Base-by-base conservation (phyloP, 2,797 vertebrate species). In the Ispidina lecontei region DNA sequence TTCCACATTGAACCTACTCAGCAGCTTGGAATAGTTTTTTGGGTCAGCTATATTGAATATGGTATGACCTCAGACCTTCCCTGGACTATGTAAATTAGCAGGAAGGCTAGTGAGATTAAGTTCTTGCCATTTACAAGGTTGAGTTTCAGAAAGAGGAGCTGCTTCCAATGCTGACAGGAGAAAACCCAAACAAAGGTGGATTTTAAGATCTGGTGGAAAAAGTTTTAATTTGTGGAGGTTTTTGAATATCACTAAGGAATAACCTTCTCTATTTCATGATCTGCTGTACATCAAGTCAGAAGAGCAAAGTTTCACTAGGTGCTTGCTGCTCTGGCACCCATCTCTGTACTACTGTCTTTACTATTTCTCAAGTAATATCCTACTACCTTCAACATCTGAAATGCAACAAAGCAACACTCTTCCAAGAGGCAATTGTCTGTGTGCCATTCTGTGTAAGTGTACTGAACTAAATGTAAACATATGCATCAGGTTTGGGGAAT, bases 111-210 rank as follows among this genome's bases (percentile, higher is more conserved):
- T 19, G n/a, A 76, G 39, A 20, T 60, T 59, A n/a, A 39, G 17
- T 43, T 87, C 17, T 39, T 71, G 23, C 70, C 79, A 25, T 71
- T 81, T 68, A 25, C 20, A 62, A 39, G 13, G 51, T 21, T 39
- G 64, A 29, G 10, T 33, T 39, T 58, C 31, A 75, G 44, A 54
- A 63, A 56, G 43, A 60, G 43, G 15, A 25, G 4, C 37, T 65
- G 29, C 28, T 79, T 58, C 46, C 14, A n/a, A 17, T 63, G 10
- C 62, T 44, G 35, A 46, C 15, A 76, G 49, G n/a, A 54, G 23
- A 33, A 73, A 15, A 2, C 2, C 8, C 1, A 35, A 46, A 43
- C 2, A 39, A 23, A 10, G 0, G 0, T 33, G 31, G n/a, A 21
- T 33, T 81, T 79, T 70, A 59, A 82, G 44, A 70, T 18, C 13